These are phyloP conservation scores for Hiodon alosoides DNA, from an alignment of 2,113 vertebrate genomes.

Conservation along the genomic window DNA sequence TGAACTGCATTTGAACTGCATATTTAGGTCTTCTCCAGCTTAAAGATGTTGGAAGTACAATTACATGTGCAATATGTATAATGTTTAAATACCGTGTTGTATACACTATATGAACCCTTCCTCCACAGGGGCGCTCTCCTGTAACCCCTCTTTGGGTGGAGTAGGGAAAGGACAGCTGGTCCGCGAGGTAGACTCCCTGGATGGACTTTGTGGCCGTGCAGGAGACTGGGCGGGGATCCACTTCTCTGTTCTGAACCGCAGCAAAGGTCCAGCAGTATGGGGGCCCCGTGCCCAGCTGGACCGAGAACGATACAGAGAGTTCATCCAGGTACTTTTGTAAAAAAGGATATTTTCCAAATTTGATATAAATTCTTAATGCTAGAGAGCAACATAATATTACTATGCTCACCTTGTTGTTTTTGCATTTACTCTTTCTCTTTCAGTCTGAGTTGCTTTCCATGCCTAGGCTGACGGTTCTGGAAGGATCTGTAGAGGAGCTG, in stretches of 20 bases:
- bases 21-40: not conserved
- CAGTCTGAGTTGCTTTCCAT: constrained; percentile 80
- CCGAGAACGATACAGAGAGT: constrained; percentile 72
- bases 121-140: constrained; percentile 80
- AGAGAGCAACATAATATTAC: no score
- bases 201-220: constrained; percentile 81
- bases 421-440: not conserved
- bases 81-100: not conserved
- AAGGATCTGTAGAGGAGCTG: constrained; percentile 85
- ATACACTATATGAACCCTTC: not conserved
- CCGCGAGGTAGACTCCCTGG: constrained; percentile 85
- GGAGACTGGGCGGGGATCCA: constrained; percentile 85
- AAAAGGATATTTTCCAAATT: not conserved
- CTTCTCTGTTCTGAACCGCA: constrained; percentile 86
- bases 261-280: constrained; percentile 93
- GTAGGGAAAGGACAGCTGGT: constrained; percentile 92
- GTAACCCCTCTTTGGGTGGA: constrained; percentile 91
- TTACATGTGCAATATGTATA: not conserved
- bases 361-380: no score
- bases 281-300: constrained; percentile 90
- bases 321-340: constrained; percentile 73
- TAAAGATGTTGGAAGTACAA: not conserved
- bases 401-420: no score
- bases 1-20: no score
- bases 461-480: constrained; percentile 72